Conservation (phyloP, 2,888 invertebrate species). For the Brenthis hecate region DNA sequence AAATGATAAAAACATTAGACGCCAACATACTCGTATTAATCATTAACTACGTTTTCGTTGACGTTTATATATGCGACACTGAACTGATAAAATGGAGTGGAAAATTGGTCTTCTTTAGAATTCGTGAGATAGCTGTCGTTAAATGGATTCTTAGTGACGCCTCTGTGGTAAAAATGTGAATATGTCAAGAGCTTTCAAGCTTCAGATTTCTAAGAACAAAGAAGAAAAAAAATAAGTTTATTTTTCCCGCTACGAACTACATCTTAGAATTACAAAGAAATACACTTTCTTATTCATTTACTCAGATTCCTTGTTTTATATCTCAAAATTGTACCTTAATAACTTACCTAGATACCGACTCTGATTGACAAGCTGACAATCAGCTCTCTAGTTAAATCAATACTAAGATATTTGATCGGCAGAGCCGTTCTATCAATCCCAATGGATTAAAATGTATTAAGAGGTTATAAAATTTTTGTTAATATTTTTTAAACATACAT, state of each 20-base stretch:
- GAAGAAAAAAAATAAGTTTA: background rate
- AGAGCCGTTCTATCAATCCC: too few species aligned
- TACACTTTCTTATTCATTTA: too few species aligned
- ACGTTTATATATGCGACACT: slow-evolving; percentile 11
- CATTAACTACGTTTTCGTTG: slow-evolving; percentile 11
- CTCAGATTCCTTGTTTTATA: too few species aligned
- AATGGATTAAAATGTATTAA: too few species aligned
- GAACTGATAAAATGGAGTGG: slow-evolving; percentile 16
- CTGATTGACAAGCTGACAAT: too few species aligned
- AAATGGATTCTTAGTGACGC: slow-evolving; percentile 17
- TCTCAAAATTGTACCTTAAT: too few species aligned
- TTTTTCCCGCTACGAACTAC: background rate
- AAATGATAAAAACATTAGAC: background rate
- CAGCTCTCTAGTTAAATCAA: too few species aligned
- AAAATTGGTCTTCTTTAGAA: slow-evolving; percentile 17
- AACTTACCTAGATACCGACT: too few species aligned
- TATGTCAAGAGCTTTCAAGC: background rate
- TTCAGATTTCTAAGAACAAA: background rate
- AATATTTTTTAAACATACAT: too few species aligned
- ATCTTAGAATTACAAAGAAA: background rate
- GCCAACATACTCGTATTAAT: background rate
- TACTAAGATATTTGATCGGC: too few species aligned
- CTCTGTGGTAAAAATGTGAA: slow-evolving; percentile 3
- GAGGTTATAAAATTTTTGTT: too few species aligned
- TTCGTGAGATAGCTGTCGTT: slow-evolving; percentile 12